phyloP scores from a whole-genome alignment of 2,113 vertebrate genomes.

The Pipra filicauda region DNA sequence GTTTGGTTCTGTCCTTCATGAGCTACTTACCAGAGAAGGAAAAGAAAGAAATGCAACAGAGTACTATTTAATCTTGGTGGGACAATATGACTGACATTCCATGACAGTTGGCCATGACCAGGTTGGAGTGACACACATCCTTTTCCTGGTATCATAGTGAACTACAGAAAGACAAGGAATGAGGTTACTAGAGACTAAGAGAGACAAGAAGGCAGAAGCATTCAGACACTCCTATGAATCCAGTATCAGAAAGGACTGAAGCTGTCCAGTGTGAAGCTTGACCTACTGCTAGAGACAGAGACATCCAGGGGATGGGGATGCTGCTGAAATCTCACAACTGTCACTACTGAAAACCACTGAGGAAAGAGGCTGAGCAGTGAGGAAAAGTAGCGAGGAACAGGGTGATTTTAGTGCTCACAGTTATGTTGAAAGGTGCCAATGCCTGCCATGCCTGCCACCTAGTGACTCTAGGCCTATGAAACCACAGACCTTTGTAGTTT shows the following conservation, averaged over 20 bases:
- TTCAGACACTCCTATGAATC: not conserved
- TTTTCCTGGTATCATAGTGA: not conserved
- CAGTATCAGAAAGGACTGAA: not conserved
- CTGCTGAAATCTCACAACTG: not conserved
- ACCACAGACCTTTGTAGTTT: not conserved
- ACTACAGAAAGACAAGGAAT: not conserved
- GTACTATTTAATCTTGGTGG: not conserved
- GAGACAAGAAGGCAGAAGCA: not conserved
- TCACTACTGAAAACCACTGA: not conserved
- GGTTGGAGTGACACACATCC: not conserved
- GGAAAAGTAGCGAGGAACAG: not conserved
- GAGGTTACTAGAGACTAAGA: not conserved
- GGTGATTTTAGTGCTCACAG: not conserved
- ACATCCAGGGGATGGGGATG: not conserved
- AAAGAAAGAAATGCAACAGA: not conserved
- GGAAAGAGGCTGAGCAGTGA: not conserved
- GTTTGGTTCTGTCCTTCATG: not conserved
- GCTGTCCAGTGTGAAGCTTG: not conserved
- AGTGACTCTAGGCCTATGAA: not conserved
- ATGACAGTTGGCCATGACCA: rapidly evolving
- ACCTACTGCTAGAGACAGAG: not conserved
- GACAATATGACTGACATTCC: not conserved
- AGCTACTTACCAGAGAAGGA: not conserved
- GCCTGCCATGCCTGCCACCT: slow-evolving; percentile 52
- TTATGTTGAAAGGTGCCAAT: not conserved